A percentile compares a stretch with the other conserved stretches of the same genome.
phyloP scores from a whole-genome alignment of 2,113 vertebrate species.

The Brachypteracias leptosomus region DNA sequence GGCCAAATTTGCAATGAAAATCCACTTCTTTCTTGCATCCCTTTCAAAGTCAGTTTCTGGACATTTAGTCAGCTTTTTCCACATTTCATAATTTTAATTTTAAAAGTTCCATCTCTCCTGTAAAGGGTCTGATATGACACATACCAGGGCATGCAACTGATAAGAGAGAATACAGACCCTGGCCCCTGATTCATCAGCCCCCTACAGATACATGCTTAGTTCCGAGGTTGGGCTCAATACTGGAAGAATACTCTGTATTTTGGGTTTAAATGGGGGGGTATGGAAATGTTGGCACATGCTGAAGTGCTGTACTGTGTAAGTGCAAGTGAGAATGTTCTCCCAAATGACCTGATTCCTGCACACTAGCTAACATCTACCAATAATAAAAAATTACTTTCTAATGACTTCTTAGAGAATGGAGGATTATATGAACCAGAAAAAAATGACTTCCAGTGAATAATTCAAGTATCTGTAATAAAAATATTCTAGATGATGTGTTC shows the following conservation, averaged over 20 bases:
- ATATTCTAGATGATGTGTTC: background rate
- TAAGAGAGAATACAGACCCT: background rate
- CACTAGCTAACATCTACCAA: background rate
- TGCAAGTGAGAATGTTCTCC: background rate
- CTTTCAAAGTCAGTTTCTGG: background rate
- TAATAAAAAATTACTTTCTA: background rate
- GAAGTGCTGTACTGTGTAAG: background rate
- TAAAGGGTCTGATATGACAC: rapidly evolving
- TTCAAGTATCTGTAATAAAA: background rate
- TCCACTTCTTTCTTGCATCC: background rate
- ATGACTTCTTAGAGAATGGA: background rate
- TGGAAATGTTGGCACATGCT: background rate
- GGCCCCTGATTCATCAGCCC: background rate
- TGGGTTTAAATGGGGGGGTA: background rate
- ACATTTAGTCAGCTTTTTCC: background rate
- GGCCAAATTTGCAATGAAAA: background rate
- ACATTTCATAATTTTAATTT: background rate
- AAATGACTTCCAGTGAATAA: background rate
- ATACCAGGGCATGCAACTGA: background rate
- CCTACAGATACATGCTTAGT: background rate
- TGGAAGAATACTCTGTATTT: background rate
- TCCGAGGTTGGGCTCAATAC: background rate
- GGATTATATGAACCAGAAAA: background rate
- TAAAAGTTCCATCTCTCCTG: background rate
- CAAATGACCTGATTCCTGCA: background rate